These are phyloP conservation scores for Brachyhypopomus occidentalis DNA, from an alignment of 2,113 vertebrate genomes.

Conservation along the genomic window DNA sequence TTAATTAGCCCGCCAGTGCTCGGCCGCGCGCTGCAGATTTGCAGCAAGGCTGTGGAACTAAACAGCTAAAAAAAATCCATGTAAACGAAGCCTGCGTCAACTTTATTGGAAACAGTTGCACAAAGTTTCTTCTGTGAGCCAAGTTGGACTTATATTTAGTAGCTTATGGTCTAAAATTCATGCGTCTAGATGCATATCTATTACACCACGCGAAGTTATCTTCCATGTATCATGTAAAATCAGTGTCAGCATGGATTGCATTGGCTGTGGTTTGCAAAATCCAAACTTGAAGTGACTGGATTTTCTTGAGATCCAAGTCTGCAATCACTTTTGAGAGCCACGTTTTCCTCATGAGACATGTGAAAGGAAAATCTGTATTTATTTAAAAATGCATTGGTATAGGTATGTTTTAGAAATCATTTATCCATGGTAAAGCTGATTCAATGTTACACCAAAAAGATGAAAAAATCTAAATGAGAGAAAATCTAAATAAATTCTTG, in stretches of 20 bases:
- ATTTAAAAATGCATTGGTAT: constrained; percentile 2
- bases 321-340: constrained; percentile 12
- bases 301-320: not conserved
- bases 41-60: constrained; percentile 61
- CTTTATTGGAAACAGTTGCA: constrained; percentile 60
- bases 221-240: not conserved
- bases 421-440: constrained; percentile 23
- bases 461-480: constrained; percentile 2
- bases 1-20: constrained; percentile 67
- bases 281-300: not conserved
- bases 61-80: constrained; percentile 56
- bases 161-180: constrained; percentile 17
- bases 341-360: constrained; percentile 15
- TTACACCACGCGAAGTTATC: not conserved
- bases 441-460: constrained; percentile 7
- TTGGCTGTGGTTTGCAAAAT: constrained; percentile 13
- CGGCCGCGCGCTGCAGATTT: constrained; percentile 54
- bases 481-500: not conserved
- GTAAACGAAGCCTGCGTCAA: constrained; percentile 55
- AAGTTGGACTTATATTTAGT: constrained; percentile 24
- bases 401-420: constrained; percentile 14
- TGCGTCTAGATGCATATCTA: not conserved
- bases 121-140: constrained; percentile 43
- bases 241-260: not conserved
- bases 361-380: constrained; percentile 12